Conservation (phyloP, 2,113 vertebrate species). For the Xyrauchen texanus region DNA sequence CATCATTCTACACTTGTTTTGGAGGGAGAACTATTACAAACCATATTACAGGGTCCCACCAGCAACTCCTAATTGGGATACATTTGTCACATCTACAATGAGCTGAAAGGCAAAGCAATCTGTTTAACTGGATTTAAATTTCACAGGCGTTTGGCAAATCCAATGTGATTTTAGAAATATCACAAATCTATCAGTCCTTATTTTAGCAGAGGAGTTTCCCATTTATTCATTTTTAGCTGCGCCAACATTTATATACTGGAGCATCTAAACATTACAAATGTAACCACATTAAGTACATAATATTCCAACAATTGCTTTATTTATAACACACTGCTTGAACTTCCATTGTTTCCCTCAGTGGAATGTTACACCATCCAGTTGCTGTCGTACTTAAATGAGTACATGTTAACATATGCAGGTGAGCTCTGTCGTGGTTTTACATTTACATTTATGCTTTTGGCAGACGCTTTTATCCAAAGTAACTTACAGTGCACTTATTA, state of each 20-base stretch:
- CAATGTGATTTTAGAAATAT: slow-evolving; percentile 8
- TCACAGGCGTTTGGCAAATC: slow-evolving; percentile 33
- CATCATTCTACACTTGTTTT: not conserved
- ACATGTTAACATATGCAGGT: slow-evolving; percentile 45
- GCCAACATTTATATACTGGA: slow-evolving; percentile 31
- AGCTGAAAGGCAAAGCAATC: slow-evolving; percentile 27
- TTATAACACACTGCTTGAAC: slow-evolving; percentile 4
- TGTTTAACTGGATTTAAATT: slow-evolving; percentile 35
- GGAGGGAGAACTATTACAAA: slow-evolving; percentile 12
- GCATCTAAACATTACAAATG: slow-evolving; percentile 13
- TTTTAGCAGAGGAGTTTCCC: slow-evolving; percentile 25
- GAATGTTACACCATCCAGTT: slow-evolving; percentile 34
- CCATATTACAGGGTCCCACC: slow-evolving; percentile 17
- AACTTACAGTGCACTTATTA: no score
- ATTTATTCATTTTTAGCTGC: slow-evolving; percentile 2
- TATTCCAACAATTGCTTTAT: slow-evolving; percentile 30
- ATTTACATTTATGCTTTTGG: no score
- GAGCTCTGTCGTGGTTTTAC: slow-evolving; percentile 22
- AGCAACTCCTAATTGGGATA: slow-evolving; percentile 31
- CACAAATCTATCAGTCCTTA: slow-evolving; percentile 10
- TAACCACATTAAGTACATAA: slow-evolving; percentile 17
- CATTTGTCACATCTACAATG: slow-evolving; percentile 28
- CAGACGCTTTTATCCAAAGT: no score
- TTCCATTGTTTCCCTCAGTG: not conserved
- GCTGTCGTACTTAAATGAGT: slow-evolving; percentile 50